Evolutionary conservation across 2,113 vertebrate genomes (phyloP).

Genomic region (Connochaetes taurinus): DNA sequence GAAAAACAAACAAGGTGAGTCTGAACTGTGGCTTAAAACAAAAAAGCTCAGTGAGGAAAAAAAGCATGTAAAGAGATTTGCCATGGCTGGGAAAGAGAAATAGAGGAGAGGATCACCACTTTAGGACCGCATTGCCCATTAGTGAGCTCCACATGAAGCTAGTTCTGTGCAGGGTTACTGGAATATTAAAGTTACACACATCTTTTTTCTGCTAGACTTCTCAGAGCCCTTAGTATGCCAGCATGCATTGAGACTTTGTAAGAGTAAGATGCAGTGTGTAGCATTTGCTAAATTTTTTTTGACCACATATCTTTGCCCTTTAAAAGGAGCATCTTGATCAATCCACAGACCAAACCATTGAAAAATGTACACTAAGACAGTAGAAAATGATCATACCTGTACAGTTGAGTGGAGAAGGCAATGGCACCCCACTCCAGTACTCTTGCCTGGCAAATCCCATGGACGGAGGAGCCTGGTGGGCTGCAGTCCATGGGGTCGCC

Average conservation of each 20-base stretch:
- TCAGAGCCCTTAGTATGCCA: not conserved
- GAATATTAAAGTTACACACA: not conserved
- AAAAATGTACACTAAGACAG: not conserved
- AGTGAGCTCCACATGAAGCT: not conserved
- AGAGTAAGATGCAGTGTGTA: not conserved
- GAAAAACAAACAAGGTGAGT: not conserved
- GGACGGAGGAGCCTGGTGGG: no score
- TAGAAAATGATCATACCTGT: not conserved
- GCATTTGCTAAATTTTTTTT: not conserved
- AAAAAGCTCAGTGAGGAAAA: not conserved
- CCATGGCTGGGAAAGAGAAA: not conserved
- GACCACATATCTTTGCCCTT: not conserved
- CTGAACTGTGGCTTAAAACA: not conserved
- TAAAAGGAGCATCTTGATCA: not conserved
- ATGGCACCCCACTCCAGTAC: no score
- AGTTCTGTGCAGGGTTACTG: not conserved
- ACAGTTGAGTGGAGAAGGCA: no score
- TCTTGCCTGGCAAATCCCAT: no score
- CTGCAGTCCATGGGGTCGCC: no score
- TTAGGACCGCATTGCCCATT: not conserved
- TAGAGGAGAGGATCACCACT: not conserved
- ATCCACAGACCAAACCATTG: not conserved
- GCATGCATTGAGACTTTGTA: not conserved
- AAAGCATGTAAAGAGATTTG: not conserved
- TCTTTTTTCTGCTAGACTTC: not conserved